Evolutionary conservation across 2,797 vertebrate species (phyloP).

Genomic region (Ctenosaura bakeri): DNA sequence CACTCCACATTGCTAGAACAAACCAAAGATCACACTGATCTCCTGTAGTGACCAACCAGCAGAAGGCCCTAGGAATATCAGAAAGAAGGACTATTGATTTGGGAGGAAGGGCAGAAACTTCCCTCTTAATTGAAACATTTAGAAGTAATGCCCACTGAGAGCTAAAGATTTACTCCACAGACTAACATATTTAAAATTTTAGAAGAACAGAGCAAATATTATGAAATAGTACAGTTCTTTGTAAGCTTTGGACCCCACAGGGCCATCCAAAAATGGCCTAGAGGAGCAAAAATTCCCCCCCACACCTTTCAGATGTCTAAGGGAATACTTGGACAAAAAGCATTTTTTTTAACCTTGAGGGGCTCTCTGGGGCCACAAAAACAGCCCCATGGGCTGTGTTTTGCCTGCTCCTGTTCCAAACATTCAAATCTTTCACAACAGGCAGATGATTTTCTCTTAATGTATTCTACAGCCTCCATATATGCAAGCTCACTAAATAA

Average conservation of each 20-base stretch:
- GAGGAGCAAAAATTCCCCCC: no score
- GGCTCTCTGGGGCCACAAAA: no score
- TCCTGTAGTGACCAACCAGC: no score
- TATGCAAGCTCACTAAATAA: neutral
- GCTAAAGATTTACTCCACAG: neutral
- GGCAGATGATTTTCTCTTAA: neutral
- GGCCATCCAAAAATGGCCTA: no score
- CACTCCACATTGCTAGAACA: neutral
- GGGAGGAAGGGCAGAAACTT: neutral
- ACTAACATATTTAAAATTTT: neutral
- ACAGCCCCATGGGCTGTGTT: no score
- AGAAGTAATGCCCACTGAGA: neutral
- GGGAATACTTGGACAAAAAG: no score
- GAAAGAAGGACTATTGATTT: neutral
- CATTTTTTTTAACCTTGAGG: no score
- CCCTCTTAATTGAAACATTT: neutral
- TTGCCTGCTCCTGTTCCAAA: neutral
- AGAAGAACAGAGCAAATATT: neutral
- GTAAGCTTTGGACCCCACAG: neutral
- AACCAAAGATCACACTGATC: no score
- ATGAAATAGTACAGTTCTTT: neutral
- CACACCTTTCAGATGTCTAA: no score
- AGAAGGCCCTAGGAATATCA: neutral
- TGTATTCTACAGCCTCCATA: neutral
- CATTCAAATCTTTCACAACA: neutral